Conservation (phyloP, 2,888 invertebrate genomes). For the Brenthis ino region DNA sequence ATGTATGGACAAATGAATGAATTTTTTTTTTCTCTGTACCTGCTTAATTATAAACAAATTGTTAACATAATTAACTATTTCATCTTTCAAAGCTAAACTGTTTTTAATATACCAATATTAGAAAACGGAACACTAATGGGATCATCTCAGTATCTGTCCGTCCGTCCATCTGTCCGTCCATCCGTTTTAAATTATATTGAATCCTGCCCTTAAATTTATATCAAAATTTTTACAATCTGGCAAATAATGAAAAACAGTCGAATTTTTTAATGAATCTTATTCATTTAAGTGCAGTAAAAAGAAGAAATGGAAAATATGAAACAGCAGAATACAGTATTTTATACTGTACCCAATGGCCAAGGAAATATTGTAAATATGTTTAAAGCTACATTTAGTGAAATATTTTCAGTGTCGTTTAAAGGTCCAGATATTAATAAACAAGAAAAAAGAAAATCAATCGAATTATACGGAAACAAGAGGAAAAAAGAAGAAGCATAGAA, state of each 20-base stretch:
- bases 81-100: too few relatives aligned
- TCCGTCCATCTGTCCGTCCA: too few relatives aligned
- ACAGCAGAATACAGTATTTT: conserved; percentile 14
- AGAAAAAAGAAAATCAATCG: conserved; percentile 13
- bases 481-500: conserved; percentile 10
- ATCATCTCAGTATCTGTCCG: too few relatives aligned
- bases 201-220: background rate
- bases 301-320: conserved; percentile 13
- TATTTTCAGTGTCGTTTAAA: conserved; percentile 4
- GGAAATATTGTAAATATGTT: conserved; percentile 13
- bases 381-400: too few relatives aligned
- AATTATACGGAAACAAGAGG: conserved; percentile 4
- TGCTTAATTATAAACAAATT: too few relatives aligned
- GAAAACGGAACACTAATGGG: too few relatives aligned
- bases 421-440: conserved; percentile 10
- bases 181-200: background rate
- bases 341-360: conserved; percentile 15
- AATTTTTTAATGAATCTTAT: conserved; percentile 16
- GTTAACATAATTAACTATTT: too few relatives aligned
- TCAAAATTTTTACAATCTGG: background rate
- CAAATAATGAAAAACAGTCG: conserved; percentile 6
- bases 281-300: conserved; percentile 5
- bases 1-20: too few relatives aligned
- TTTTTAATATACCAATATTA: too few relatives aligned
- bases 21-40: too few relatives aligned